Conservation (phyloP, 2,113 vertebrate genomes). For the Corythornis vintsioides region DNA sequence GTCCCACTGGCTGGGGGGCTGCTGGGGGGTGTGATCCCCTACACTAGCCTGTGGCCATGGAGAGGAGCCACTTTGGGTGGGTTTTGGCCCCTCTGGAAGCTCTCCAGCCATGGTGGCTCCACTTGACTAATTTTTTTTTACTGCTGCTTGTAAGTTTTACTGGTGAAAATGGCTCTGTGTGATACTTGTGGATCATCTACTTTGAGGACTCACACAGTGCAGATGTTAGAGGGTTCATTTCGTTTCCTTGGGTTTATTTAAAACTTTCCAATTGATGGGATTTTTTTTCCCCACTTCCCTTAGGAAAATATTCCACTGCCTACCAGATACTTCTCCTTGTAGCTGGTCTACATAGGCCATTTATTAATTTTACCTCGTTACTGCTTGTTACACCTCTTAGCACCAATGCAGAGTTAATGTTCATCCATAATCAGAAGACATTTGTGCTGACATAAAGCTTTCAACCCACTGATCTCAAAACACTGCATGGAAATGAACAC, state of each 20-base stretch:
- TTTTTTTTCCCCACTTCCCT: background rate
- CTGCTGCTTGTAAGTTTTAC: background rate
- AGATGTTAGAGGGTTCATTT: background rate
- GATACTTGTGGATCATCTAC: background rate
- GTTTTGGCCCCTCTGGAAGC: background rate
- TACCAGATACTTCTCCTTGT: background rate
- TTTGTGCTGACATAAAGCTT: background rate
- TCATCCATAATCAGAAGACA: background rate
- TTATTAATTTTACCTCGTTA: background rate
- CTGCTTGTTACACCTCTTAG: background rate
- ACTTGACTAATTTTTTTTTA: background rate
- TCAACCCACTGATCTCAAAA: background rate
- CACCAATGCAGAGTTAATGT: background rate
- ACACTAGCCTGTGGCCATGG: background rate
- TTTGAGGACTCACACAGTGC: fast-evolving
- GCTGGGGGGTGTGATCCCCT: background rate
- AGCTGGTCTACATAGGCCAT: background rate
- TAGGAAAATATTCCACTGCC: background rate
- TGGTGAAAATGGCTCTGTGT: background rate
- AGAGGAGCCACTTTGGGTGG: fast-evolving
- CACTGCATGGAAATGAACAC: background rate
- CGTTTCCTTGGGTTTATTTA: background rate
- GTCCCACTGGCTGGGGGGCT: background rate
- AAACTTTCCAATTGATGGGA: background rate
- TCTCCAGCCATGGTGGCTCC: fast-evolving